Evolutionary conservation across 2,888 invertebrate species (phyloP).

Genomic region (Tipula confusa): DNA sequence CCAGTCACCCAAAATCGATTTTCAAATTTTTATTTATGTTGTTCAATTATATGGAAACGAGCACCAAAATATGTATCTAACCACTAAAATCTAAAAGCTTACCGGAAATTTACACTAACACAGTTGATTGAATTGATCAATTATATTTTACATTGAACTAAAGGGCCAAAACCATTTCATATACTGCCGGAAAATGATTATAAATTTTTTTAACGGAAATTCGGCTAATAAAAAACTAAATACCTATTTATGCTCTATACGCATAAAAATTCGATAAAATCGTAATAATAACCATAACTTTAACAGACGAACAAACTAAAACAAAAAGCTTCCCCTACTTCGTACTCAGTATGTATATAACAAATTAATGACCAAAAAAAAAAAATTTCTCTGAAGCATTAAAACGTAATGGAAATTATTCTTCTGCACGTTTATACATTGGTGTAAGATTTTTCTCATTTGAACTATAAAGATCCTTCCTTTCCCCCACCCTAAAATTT

Average conservation of each 20-base stretch:
- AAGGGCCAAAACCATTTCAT: neutral
- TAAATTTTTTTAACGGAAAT: conserved; percentile 12
- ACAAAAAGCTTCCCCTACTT: neutral
- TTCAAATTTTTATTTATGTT: neutral
- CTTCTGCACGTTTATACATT: neutral
- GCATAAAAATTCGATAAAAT: neutral
- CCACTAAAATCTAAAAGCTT: neutral
- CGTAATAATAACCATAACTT: conserved; percentile 1
- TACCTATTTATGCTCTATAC: neutral
- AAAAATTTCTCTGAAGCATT: neutral
- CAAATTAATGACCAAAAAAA: conserved; percentile 20
- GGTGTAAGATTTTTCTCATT: neutral
- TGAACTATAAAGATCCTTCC: too few relatives aligned
- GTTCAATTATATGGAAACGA: neutral
- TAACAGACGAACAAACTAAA: neutral
- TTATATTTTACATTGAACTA: neutral
- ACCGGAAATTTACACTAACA: neutral
- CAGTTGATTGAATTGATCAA: conserved; percentile 20
- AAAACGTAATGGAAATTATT: conserved; percentile 16
- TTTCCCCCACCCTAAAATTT: neutral
- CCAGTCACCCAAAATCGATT: neutral
- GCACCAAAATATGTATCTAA: neutral
- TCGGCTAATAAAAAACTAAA: conserved; percentile 3
- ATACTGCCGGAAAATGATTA: conserved; percentile 25
- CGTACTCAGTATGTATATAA: neutral